Evolutionary conservation across 2,113 vertebrate genomes (phyloP).

Genomic region (Aldabrachelys gigantea): DNA sequence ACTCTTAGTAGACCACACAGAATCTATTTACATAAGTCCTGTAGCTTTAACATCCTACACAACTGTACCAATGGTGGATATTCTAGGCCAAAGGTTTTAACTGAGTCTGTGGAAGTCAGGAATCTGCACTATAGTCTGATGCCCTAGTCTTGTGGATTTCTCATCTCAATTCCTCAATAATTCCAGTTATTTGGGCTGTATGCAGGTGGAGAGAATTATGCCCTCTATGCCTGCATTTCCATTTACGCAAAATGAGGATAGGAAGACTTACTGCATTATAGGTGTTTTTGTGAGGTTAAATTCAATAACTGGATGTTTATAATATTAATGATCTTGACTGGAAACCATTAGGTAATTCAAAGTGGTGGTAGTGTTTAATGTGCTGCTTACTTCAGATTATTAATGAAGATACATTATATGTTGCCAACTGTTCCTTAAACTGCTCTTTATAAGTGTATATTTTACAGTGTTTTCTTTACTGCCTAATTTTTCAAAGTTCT

Average conservation of each 20-base stretch:
- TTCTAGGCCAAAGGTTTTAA: neutral
- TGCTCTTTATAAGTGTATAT: neutral
- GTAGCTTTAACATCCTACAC: neutral
- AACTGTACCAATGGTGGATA: neutral
- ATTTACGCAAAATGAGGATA: neutral
- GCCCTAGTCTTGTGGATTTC: neutral
- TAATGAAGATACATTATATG: neutral
- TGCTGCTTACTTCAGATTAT: neutral
- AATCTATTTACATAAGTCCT: neutral
- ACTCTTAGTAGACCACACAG: neutral
- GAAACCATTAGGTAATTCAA: neutral
- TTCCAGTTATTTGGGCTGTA: neutral
- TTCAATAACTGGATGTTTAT: neutral
- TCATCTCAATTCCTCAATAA: neutral
- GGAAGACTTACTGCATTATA: neutral
- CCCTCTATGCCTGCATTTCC: neutral
- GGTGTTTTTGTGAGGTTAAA: neutral
- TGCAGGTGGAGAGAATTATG: neutral
- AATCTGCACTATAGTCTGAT: neutral
- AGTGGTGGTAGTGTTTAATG: neutral
- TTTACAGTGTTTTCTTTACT: neutral
- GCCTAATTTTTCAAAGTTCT: neutral
- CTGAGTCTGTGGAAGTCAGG: neutral
- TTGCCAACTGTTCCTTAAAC: neutral
- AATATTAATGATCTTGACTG: neutral